Evolutionary conservation across 2,888 invertebrate genomes (phyloP), one percentile per base, ranked within the genome.

Genomic region (Criorhina ranunculi): DNA sequence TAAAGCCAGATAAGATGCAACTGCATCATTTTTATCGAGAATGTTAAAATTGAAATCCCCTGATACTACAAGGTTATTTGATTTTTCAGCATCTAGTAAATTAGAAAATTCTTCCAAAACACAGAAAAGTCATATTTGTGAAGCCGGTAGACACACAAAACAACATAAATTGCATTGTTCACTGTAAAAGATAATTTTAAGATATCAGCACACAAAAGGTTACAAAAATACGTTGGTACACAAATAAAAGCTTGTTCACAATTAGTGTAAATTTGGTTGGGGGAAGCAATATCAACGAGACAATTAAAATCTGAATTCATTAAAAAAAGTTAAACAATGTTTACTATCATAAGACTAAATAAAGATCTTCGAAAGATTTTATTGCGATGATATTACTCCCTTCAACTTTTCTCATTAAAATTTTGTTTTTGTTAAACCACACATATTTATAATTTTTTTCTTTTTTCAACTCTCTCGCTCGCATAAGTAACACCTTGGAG

Each of bases 391-490:
- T 17, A 44, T 44, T 17, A 11, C 44, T 11, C 0, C 11, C 44
- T 17, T 44, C 17, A 15, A 44, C 44, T 44, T 44, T 44, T 44
- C 11, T 17, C 44, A 44, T 5, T 0, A 44, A 17, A 17, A 44
- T 6, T 44, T 17, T 44, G 17, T 44, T 44, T 7, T 44, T 44
- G 2, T 17, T 17, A 44, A 17, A 44, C 44, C 17, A 44, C 8
- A 33, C 42, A n/a, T 42, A 12, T n/a, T 42, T 42, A 42, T 42
- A 42, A 3, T n/a, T 12, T 42, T 46, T 46, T 46, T 46, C 17
- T 46, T 17, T 46, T 46, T 15, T 19, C 19, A 19, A 2, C 46
- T 19, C 46, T 46, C 17, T 46, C 46, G 46, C 46, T 4, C 19
- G 15, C 46, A 44, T 44, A 3, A 44, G 17, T 6, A 44, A 17